Base-by-base conservation (phyloP, 2,797 vertebrate genomes). In the Gastrophryne carolinensis region DNA sequence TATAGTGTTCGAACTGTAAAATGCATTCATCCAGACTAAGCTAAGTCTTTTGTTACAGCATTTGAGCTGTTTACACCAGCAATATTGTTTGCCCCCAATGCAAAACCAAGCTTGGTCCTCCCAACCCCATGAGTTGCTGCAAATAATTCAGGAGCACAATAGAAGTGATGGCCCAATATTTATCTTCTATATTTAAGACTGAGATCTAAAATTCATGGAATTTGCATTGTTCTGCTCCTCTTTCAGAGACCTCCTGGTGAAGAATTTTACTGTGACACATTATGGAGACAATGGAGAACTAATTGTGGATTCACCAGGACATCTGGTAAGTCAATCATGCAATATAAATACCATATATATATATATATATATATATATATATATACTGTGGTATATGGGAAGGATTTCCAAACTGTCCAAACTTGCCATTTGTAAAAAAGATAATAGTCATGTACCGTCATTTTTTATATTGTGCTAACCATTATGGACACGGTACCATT, bases 241-340 rank as follows among this genome's bases (percentile, higher is more conserved):
- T 66, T 58, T 6, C 29, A 74, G 72, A 12, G 53, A 74, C 8
- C 53, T 74, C 11, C 62, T 74, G 19, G 11, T 62, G 3, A 7
- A 34, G 15, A 50, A 74, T 11, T 74, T 74, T 24, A 66, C 72
- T 3, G 72, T 52, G 1, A 57, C 53, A 9, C 60, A 74, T 58
- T 74, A 74, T 17, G 26, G 34, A 7, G 52, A 34, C 44, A 62
- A 74, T n/a, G 72, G 72, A 17, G 10, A 13, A 9, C 23, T 58
- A 21, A 62, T 74, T 1, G 35, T 62, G 1, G 72, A 74, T 15
- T 15, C 35, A 1, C 52, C 47, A 5, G 53, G 39, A 11, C 39
- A 57, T 24, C 37, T 57, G 72, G 72, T 74, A 57, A 3, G 52
- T 49, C 21, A 23, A 53, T 53, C 27, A 53, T 53, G 27, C 21